Percentiles rank a stretch among this genome's conserved stretches.
phyloP scores from a whole-genome alignment of 2,888 invertebrate species.

The Bellardia bayeri region DNA sequence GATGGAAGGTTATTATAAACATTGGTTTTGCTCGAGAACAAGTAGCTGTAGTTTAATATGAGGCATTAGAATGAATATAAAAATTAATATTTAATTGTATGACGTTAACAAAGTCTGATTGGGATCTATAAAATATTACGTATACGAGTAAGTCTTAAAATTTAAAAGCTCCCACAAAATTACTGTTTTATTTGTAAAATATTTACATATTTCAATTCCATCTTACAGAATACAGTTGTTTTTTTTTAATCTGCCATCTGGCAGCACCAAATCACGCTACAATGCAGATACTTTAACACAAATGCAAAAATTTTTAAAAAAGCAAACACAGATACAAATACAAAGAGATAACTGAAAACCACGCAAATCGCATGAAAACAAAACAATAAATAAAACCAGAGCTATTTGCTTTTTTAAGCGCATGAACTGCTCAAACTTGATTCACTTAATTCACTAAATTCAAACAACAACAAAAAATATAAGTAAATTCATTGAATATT shows the following conservation, averaged over 20 bases:
- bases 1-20: too few species aligned
- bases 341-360: conserved; percentile 9
- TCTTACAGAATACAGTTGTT: too few species aligned
- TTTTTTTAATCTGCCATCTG: background rate
- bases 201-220: too few species aligned
- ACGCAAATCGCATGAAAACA: conserved; percentile 13
- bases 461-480: conserved; percentile 16
- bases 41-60: too few species aligned
- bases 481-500: background rate
- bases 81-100: background rate
- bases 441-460: conserved; percentile 36
- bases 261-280: conserved; percentile 3
- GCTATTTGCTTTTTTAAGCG: conserved; percentile 11
- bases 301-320: background rate
- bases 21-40: too few species aligned
- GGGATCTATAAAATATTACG: too few species aligned
- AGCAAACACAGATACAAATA: conserved; percentile 8
- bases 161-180: too few species aligned
- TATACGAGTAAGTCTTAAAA: too few species aligned
- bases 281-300: conserved; percentile 38
- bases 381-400: conserved; percentile 30
- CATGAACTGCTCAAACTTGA: conserved; percentile 18
- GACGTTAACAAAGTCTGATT: too few species aligned
- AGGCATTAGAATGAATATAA: too few species aligned
- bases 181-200: too few species aligned